phyloP scores from a whole-genome alignment of 2,888 invertebrate genomes.

The Neuroscelio doddi region DNA sequence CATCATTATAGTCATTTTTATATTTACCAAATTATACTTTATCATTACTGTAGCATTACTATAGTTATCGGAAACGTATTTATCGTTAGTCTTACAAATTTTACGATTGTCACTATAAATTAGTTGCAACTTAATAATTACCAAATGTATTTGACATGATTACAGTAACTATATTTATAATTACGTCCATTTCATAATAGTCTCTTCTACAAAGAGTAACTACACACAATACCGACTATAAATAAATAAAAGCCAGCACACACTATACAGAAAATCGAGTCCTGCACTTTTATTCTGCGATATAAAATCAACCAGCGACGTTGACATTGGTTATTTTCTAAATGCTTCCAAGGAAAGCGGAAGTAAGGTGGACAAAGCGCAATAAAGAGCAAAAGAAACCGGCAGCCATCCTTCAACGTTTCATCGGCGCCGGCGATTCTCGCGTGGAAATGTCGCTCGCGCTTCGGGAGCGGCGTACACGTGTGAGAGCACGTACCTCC shows the following conservation, averaged over 20 bases:
- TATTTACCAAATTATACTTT: no score
- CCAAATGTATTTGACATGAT: no score
- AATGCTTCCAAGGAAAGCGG: neutral
- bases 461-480: constrained; percentile 13
- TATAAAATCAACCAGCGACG: neutral
- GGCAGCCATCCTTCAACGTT: neutral
- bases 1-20: no score
- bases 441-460: constrained; percentile 27
- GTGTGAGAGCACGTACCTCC: constrained; percentile 38
- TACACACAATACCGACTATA: no score
- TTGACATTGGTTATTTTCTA: neutral
- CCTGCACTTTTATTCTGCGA: neutral
- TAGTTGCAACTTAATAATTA: no score
- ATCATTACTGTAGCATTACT: no score
- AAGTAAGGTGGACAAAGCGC: neutral
- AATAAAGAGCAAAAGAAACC: constrained; percentile 1
- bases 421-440: constrained; percentile 29
- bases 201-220: no score
- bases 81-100: no score
- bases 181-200: no score
- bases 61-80: no score
- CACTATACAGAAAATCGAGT: neutral
- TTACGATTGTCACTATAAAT: no score
- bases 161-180: no score
- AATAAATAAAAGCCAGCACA: neutral